Percentiles rank a stretch among this genome's conserved stretches.
phyloP scores from a whole-genome alignment of 2,797 vertebrate species.

The Tolypeutes matacus region DNA sequence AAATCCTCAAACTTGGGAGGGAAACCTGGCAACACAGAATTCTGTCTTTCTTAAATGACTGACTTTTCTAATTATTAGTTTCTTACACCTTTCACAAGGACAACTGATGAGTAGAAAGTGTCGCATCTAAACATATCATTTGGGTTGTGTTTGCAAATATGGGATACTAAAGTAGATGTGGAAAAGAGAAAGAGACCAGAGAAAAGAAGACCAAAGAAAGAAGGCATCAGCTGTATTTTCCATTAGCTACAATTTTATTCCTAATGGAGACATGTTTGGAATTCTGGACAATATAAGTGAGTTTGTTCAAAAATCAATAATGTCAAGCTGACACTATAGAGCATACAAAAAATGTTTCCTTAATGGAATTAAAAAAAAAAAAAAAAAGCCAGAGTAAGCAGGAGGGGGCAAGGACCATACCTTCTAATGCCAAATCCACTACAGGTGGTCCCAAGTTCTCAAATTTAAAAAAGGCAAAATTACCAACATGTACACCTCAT shows the following conservation, averaged over 20 bases:
- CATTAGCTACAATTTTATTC: constrained; percentile 87
- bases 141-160: background rate
- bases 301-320: constrained; percentile 91
- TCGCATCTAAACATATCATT: background rate
- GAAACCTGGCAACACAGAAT: background rate
- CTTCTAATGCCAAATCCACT: constrained; percentile 79
- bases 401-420: constrained; percentile 73
- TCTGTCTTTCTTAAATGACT: background rate
- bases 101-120: background rate
- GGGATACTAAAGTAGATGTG: background rate
- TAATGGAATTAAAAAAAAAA: constrained; percentile 84
- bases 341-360: constrained; percentile 86
- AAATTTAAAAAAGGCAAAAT: constrained; percentile 84
- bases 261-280: constrained; percentile 88
- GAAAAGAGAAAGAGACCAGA: constrained; percentile 40
- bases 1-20: background rate
- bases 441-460: constrained; percentile 82
- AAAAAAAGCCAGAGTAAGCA: constrained; percentile 81
- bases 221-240: constrained; percentile 83
- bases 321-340: constrained; percentile 88
- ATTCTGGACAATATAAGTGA: constrained; percentile 89
- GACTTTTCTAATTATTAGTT: background rate
- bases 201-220: constrained; percentile 67
- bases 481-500: constrained; percentile 81
- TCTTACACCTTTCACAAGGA: background rate